Conservation (phyloP, 2,113 vertebrate species). For the Holacanthus passer region DNA sequence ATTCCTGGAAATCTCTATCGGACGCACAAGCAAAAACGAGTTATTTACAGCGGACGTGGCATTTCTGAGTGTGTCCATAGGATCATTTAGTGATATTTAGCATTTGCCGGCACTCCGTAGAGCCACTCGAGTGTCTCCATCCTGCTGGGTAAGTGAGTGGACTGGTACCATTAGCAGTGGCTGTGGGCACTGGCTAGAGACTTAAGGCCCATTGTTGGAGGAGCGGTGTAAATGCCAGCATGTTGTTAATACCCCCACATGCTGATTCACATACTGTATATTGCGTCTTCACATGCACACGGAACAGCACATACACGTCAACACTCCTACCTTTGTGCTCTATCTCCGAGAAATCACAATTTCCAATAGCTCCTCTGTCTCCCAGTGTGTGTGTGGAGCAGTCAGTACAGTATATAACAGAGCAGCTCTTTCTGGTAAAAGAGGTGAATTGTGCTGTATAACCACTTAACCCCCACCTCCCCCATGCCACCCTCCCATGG, state of each 20-base stretch:
- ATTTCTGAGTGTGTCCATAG: constrained; percentile 32
- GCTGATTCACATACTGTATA: constrained; percentile 72
- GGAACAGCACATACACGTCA: constrained; percentile 49
- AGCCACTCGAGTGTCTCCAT: constrained; percentile 57
- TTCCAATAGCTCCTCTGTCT: constrained; percentile 69
- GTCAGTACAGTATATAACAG: constrained; percentile 70
- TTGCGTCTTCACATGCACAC: constrained; percentile 60
- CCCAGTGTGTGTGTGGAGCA: constrained; percentile 12
- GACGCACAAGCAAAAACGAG: neutral
- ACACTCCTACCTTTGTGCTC: constrained; percentile 76
- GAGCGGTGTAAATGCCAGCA: constrained; percentile 76
- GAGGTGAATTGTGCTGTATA: constrained; percentile 80
- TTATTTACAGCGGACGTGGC: constrained; percentile 46
- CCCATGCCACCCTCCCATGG: constrained; percentile 57
- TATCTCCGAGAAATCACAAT: constrained; percentile 56
- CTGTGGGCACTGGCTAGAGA: constrained; percentile 65
- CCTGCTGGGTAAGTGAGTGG: constrained; percentile 64
- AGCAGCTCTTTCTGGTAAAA: constrained; percentile 72
- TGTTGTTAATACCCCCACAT: constrained; percentile 78
- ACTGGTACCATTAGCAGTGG: constrained; percentile 71
- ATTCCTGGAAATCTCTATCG: constrained; percentile 49
- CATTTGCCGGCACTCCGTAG: constrained; percentile 51
- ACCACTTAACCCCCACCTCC: constrained; percentile 68
- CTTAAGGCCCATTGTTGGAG: constrained; percentile 78
- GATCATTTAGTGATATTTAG: constrained; percentile 54